Conservation (phyloP, 1,140 invertebrate genomes). For the Drosophila fuyamai region DNA sequence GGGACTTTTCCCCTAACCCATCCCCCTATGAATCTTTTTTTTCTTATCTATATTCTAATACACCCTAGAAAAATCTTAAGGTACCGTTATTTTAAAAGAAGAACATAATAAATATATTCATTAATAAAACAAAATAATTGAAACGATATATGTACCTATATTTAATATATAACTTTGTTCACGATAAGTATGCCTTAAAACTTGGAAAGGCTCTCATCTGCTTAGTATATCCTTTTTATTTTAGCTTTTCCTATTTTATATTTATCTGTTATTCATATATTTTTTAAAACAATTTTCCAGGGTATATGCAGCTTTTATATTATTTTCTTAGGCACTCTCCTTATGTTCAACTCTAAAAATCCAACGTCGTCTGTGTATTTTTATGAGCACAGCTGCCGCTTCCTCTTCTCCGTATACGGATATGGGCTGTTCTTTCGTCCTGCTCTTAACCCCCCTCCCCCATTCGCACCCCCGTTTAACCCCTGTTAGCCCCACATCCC, state of each 20-base stretch:
- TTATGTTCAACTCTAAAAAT: conserved; percentile 76
- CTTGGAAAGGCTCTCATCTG: too few species aligned
- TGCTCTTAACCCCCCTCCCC: neutral
- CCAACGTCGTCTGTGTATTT: conserved; percentile 59
- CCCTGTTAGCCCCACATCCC: conserved; percentile 6
- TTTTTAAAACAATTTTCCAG: conserved; percentile 1
- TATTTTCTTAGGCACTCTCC: conserved; percentile 1
- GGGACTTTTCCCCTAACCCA: conserved; percentile 25
- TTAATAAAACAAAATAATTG: too few species aligned
- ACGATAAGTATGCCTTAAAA: too few species aligned
- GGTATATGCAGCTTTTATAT: neutral
- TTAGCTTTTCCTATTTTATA: neutral
- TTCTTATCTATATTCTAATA: conserved; percentile 1
- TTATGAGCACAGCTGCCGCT: conserved; percentile 75
- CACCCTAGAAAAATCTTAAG: neutral
- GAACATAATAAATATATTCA: too few species aligned
- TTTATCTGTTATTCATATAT: neutral
- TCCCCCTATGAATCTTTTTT: neutral
- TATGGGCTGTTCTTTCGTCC: conserved; percentile 28
- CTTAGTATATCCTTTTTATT: neutral
- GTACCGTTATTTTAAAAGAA: too few species aligned
- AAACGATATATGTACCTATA: too few species aligned
- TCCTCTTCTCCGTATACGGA: conserved; percentile 22
- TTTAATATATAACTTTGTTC: too few species aligned
- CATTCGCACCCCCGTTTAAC: neutral